Evolutionary conservation across 1,140 invertebrate genomes (phyloP), one percentile per base, ranked within the genome.

Genomic region (Adoxophyes honmai): DNA sequence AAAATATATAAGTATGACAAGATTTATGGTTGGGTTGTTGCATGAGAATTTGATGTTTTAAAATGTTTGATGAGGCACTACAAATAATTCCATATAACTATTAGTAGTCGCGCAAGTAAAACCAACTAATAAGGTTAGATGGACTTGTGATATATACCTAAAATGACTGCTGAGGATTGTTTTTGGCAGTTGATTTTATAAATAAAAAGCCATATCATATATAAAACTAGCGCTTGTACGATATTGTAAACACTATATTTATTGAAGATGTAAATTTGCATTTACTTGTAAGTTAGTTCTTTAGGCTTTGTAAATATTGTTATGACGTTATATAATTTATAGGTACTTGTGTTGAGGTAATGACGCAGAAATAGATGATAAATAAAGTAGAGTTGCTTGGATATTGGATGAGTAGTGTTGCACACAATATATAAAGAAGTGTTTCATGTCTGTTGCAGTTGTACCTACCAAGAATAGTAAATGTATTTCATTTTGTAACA

Each of bases 301-400:
- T 78, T 88, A 87, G 84, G 86, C 82, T 88, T 86, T 88, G 86
- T 88, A 88, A 86, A 88, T 88, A 88, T 88, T 88, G 86, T 88
- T 88, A 88, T 78, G 84, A 87, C 74, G 86, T 88, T 88, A 87
- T 85, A 88, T 88, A 88, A 86, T 88, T 88, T 87, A 87, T 88
- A 87, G 83, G 80, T 85, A 78, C 60, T 71, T 69, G 64, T 73
- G 72, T 79, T 76, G 68, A 73, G 56, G 65, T 54, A 68, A 69
- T 68, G 75, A 75, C 56, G 70, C 73, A 73, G 59, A 60, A 62
- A 76, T 79, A 84, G 78, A 73, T 61, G 75, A 74, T 84, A 70
- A 73, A 81, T 86, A 78, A 84, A 73, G 81, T 88, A 88, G 84
- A 75, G 66, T 69, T 55, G 86, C 86, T 88, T 88, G 34, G 18